These are phyloP conservation scores for Eidolon helvum DNA, from an alignment of 2,113 vertebrate species.

Conservation along the genomic window DNA sequence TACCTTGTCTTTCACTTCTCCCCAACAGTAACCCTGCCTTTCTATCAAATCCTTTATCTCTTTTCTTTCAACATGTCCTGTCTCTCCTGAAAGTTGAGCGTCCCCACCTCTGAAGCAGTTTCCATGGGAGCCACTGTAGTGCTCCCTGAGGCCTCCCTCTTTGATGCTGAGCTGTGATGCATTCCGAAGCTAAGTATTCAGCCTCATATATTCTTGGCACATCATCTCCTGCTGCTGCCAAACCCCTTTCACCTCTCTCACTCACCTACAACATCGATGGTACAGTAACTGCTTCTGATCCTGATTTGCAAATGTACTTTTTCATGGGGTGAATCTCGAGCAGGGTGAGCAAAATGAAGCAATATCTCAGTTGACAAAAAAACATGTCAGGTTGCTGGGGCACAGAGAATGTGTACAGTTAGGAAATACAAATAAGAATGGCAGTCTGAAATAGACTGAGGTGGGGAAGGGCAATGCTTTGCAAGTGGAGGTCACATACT, in stretches of 20 bases:
- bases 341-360: not conserved
- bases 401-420: not conserved
- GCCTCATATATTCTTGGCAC: not conserved
- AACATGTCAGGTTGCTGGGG: not conserved
- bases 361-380: not conserved
- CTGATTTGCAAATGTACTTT: not conserved
- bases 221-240: not conserved
- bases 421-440: not conserved
- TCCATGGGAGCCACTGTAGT: fast-evolving
- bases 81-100: not conserved
- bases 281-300: not conserved
- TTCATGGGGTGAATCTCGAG: not conserved
- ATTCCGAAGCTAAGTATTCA: not conserved
- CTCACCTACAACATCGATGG: fast-evolving
- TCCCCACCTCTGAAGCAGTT: not conserved
- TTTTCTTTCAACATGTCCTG: not conserved
- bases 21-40: not conserved
- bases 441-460: not conserved
- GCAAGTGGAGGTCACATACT: not conserved
- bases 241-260: not conserved
- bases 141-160: not conserved
- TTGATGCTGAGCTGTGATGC: not conserved
- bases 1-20: not conserved
- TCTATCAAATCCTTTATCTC: not conserved
- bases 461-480: not conserved